These are phyloP conservation scores for Phocoena sinus DNA, from an alignment of 2,113 vertebrate genomes.

Conservation along the genomic window DNA sequence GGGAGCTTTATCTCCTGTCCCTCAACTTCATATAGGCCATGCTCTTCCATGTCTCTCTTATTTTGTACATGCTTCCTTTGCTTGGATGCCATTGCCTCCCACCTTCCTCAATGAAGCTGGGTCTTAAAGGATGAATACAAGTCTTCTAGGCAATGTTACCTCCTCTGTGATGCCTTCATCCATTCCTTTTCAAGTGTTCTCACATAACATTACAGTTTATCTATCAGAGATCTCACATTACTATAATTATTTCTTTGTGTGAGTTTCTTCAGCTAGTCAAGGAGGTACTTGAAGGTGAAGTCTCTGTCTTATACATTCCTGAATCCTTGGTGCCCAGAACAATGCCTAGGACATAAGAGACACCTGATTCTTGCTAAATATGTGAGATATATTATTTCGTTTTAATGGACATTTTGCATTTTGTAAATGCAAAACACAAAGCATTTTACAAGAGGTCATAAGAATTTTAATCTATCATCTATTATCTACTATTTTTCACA, in stretches of 20 bases:
- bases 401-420: background rate
- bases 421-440: background rate
- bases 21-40: background rate
- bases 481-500: background rate
- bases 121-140: background rate
- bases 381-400: background rate
- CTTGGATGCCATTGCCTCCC: background rate
- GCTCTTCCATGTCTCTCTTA: background rate
- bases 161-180: background rate
- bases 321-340: background rate
- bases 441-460: background rate
- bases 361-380: background rate
- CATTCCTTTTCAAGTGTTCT: background rate
- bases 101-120: background rate
- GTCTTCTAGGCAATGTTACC: background rate
- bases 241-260: background rate
- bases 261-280: background rate
- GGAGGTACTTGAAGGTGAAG: background rate
- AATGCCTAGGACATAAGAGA: background rate
- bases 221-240: background rate
- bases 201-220: background rate
- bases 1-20: background rate
- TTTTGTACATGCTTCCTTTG: background rate
- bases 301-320: background rate
- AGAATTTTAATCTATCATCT: background rate